Percentiles rank a stretch among this genome's conserved stretches.
phyloP scores from a whole-genome alignment of 1,140 invertebrate species.

The Lasioglossum baleicum region DNA sequence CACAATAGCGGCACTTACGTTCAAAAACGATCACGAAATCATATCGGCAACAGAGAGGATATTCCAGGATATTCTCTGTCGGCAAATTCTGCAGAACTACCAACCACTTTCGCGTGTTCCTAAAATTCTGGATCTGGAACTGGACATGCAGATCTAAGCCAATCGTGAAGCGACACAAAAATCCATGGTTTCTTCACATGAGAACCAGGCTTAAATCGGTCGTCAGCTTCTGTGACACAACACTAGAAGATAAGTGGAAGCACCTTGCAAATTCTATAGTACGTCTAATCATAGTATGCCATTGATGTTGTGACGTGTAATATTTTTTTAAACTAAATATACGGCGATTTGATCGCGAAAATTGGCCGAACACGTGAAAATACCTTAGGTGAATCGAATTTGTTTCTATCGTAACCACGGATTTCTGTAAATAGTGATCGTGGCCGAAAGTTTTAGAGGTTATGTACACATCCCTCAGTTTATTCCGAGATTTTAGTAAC shows the following conservation, averaged over 20 bases:
- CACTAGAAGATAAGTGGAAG: slow-evolving; percentile 23
- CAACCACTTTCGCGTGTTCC: neutral
- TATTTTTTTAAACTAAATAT: slow-evolving; percentile 67
- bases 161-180: neutral
- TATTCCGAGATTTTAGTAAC: neutral
- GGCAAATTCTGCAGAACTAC: neutral
- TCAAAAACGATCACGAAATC: too few species aligned
- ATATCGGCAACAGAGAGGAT: too few species aligned
- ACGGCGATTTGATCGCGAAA: slow-evolving; percentile 40
- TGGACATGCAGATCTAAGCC: neutral
- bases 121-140: neutral
- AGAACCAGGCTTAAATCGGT: neutral
- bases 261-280: slow-evolving; percentile 35
- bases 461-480: slow-evolving; percentile 42
- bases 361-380: slow-evolving; percentile 49
- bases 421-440: neutral
- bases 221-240: neutral
- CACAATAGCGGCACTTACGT: too few species aligned
- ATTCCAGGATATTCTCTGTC: too few species aligned
- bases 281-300: slow-evolving; percentile 62
- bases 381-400: slow-evolving; percentile 59
- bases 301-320: slow-evolving; percentile 78
- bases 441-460: slow-evolving; percentile 20
- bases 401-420: neutral
- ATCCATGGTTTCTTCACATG: neutral